Conservation (phyloP, 1,140 invertebrate species). For the Helicoverpa zea region DNA sequence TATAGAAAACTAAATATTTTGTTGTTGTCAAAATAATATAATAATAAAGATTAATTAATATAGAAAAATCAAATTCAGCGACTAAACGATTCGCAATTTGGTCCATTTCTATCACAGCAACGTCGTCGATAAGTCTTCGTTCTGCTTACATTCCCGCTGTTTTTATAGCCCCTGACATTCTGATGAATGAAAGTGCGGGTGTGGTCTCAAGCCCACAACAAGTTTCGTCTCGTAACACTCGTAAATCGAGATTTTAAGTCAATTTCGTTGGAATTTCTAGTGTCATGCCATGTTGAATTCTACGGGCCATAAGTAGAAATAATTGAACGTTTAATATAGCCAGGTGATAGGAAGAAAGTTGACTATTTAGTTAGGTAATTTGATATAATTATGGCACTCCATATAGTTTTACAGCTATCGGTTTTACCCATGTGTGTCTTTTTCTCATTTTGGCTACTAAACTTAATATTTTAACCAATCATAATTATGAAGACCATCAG, state of each 20-base stretch:
- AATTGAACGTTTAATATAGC: constrained; percentile 24
- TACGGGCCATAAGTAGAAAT: constrained; percentile 37
- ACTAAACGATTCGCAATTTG: no score
- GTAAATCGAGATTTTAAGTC: constrained; percentile 33
- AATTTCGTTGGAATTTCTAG: constrained; percentile 40
- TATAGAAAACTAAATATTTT: no score
- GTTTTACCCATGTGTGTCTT: no score
- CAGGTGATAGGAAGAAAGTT: constrained; percentile 14
- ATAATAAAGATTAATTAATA: no score
- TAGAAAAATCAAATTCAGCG: no score
- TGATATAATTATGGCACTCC: not conserved
- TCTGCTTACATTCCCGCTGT: not conserved
- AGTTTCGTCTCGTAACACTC: constrained; percentile 35
- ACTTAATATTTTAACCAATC: no score
- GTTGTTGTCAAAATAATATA: no score
- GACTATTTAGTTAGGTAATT: not conserved
- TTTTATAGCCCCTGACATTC: constrained; percentile 19
- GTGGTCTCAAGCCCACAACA: constrained; percentile 30
- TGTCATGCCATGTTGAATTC: constrained; percentile 35
- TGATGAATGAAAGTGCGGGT: constrained; percentile 45
- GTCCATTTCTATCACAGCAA: no score
- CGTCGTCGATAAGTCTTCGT: no score
- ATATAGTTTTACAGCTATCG: not conserved
- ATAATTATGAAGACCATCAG: not conserved
- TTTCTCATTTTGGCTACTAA: no score